These are phyloP conservation scores for Syrphus vitripennis DNA, from an alignment of 2,888 invertebrate genomes.

Conservation along the genomic window DNA sequence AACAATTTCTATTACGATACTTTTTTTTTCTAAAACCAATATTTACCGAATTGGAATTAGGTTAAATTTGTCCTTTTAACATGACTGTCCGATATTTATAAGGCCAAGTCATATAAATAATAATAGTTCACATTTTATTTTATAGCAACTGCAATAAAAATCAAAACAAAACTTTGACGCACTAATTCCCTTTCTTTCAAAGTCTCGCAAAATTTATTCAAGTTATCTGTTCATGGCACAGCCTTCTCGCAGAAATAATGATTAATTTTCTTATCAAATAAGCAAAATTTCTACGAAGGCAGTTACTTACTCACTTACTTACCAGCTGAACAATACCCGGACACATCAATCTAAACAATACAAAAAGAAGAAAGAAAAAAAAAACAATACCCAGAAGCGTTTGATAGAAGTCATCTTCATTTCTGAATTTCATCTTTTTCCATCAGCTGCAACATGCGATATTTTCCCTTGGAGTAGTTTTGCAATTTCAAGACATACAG, in stretches of 20 bases:
- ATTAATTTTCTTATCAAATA: slow-evolving; percentile 56
- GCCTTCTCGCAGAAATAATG: background rate
- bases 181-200: background rate
- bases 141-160: too few relatives aligned
- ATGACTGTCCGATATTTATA: too few relatives aligned
- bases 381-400: slow-evolving; percentile 61
- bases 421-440: slow-evolving; percentile 1
- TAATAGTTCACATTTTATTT: too few relatives aligned
- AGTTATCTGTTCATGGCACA: background rate
- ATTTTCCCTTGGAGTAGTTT: slow-evolving; percentile 8
- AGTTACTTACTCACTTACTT: slow-evolving; percentile 1
- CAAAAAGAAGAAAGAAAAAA: slow-evolving; percentile 36
- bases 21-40: too few relatives aligned
- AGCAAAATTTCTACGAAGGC: slow-evolving; percentile 25
- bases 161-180: too few relatives aligned
- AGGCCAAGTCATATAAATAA: too few relatives aligned
- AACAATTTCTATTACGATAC: too few relatives aligned
- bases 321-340: slow-evolving; percentile 55
- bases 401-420: slow-evolving; percentile 39
- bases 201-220: background rate
- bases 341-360: slow-evolving; percentile 49
- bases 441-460: slow-evolving; percentile 8
- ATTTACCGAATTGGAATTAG: too few relatives aligned
- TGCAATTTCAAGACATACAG: slow-evolving; percentile 31
- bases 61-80: too few relatives aligned